Conservation (phyloP, 2,797 vertebrate species). For the Phoebastria nigripes region DNA sequence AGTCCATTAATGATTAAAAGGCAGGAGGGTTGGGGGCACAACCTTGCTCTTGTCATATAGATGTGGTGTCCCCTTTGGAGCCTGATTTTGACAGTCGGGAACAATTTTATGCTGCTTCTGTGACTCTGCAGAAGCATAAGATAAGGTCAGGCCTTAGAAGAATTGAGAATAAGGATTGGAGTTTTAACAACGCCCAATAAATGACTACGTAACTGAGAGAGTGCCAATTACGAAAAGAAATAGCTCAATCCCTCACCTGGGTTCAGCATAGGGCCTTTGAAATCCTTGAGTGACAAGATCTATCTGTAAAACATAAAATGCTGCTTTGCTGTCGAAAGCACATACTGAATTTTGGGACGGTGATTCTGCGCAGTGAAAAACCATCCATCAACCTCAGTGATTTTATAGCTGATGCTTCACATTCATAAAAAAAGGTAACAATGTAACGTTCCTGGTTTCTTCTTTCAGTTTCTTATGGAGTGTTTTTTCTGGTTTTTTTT, state of each 20-base stretch:
- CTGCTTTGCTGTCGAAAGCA: background rate
- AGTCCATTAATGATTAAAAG: background rate
- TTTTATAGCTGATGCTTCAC: background rate
- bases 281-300: background rate
- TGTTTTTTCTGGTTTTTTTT: background rate
- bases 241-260: background rate
- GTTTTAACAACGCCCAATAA: background rate
- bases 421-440: background rate
- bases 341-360: background rate
- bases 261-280: background rate
- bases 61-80: background rate
- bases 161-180: background rate
- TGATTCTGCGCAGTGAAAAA: background rate
- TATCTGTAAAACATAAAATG: background rate
- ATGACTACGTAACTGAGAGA: background rate
- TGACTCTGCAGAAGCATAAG: background rate
- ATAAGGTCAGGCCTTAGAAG: background rate
- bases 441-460: accelerated
- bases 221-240: background rate
- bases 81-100: background rate
- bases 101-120: background rate
- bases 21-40: background rate
- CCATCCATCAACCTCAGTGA: background rate
- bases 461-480: background rate
- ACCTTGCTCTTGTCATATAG: background rate